Percentiles rank a stretch among this genome's conserved stretches.
Evolutionary conservation across 2,888 invertebrate species (phyloP).

Genomic region (Tholera decimalis): DNA sequence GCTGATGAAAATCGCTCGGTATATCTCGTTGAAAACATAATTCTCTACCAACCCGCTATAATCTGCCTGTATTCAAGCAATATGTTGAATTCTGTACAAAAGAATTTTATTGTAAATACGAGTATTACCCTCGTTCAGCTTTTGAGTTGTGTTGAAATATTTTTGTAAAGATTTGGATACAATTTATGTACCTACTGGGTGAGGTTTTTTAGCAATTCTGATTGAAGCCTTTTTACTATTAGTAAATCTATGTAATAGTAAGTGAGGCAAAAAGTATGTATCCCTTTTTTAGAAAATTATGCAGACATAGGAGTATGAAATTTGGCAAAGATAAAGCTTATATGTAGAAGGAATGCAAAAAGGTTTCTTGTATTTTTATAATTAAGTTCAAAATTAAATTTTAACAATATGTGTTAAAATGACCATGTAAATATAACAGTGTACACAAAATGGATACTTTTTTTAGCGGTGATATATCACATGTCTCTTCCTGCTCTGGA

Average conservation of each 20-base stretch:
- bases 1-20: conserved; percentile 54
- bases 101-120: conserved; percentile 13
- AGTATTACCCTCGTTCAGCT: conserved; percentile 1
- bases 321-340: no score
- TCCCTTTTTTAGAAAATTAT: no score
- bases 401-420: neutral
- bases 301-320: no score
- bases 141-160: conserved; percentile 3
- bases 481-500: no score
- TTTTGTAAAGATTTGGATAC: neutral
- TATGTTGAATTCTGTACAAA: conserved; percentile 2
- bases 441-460: no score
- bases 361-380: no score
- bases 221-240: neutral
- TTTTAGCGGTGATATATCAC: no score
- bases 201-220: neutral
- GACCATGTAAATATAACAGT: neutral
- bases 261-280: no score
- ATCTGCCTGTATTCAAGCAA: conserved; percentile 7
- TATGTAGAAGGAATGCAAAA: no score
- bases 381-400: no score
- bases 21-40: conserved; percentile 33
- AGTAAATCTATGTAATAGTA: no score
- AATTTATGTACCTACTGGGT: conserved; percentile 1
- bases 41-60: conserved; percentile 15